Evolutionary conservation across 2,113 vertebrate species (phyloP).

Genomic region (Hippocampus comes): DNA sequence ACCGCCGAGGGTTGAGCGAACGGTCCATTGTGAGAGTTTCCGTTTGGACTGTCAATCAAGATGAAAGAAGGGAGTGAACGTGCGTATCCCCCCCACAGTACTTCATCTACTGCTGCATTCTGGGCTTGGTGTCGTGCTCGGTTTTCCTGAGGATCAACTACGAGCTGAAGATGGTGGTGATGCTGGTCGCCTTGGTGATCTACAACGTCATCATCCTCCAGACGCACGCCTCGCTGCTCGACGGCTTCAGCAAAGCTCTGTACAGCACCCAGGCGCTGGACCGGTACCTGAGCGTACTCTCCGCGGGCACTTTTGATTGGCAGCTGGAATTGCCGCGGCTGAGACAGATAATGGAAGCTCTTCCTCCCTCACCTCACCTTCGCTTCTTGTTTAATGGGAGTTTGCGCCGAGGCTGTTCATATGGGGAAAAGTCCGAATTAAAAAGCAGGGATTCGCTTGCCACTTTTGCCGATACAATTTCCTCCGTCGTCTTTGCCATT

Average conservation of each 20-base stretch:
- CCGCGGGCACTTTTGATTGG: background rate
- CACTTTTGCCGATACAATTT: background rate
- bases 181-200: constrained; percentile 86
- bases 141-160: constrained; percentile 98
- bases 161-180: constrained; percentile 95
- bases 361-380: background rate
- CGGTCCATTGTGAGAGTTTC: background rate
- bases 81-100: constrained; percentile 72
- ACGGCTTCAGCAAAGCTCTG: constrained; percentile 84
- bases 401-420: background rate
- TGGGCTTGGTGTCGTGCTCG: constrained; percentile 93
- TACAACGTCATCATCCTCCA: constrained; percentile 94
- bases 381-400: background rate
- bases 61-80: background rate
- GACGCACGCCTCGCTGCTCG: constrained; percentile 85
- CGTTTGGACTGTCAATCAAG: background rate
- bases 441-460: background rate
- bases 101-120: constrained; percentile 96
- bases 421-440: background rate
- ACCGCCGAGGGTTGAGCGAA: background rate
- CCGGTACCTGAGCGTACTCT: constrained; percentile 66
- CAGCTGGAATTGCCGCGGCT: background rate
- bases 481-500: background rate
- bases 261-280: constrained; percentile 75
- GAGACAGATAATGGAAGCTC: background rate